phyloP scores from a whole-genome alignment of 2,113 vertebrate species.

The Melanotaenia duboulayi region DNA sequence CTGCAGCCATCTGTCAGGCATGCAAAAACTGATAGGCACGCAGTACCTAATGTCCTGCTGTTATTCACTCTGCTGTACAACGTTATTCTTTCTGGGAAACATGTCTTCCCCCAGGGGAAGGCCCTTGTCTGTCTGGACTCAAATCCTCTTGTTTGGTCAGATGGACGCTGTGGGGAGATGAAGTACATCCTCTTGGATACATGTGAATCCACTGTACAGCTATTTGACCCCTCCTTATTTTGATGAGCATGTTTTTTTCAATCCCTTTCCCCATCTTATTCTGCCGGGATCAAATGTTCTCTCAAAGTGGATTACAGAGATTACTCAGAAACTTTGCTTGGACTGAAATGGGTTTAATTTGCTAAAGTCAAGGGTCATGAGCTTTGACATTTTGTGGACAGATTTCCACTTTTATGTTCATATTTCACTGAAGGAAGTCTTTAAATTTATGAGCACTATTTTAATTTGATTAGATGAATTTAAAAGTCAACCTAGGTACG shows the following conservation, averaged over 20 bases:
- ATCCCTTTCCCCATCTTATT: constrained; percentile 2
- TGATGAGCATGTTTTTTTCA: constrained; percentile 26
- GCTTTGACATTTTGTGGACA: background rate
- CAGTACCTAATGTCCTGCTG: constrained; percentile 37
- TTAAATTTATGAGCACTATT: background rate
- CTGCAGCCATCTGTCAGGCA: constrained; percentile 26
- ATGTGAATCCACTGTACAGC: constrained; percentile 36
- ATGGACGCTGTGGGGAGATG: constrained; percentile 63
- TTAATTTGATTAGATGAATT: constrained; percentile 19
- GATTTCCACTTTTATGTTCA: background rate
- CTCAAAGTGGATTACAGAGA: constrained; percentile 55
- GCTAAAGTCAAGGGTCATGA: background rate
- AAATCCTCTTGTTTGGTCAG: constrained; percentile 76
- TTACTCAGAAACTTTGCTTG: constrained; percentile 42
- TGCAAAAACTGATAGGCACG: constrained; percentile 28
- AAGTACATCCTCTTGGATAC: constrained; percentile 31
- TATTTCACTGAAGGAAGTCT: background rate
- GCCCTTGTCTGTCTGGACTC: constrained; percentile 43
- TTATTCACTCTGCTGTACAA: constrained; percentile 10
- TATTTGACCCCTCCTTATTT: constrained; percentile 50
- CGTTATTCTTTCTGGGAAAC: constrained; percentile 44
- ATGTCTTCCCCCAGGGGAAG: constrained; percentile 31
- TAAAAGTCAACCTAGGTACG: background rate
- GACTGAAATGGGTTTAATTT: constrained; percentile 40
- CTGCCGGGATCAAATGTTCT: constrained; percentile 32